Percentiles rank a stretch among this genome's conserved stretches.
phyloP scores from a whole-genome alignment of 2,797 vertebrate species.

The Pampus argenteus region DNA sequence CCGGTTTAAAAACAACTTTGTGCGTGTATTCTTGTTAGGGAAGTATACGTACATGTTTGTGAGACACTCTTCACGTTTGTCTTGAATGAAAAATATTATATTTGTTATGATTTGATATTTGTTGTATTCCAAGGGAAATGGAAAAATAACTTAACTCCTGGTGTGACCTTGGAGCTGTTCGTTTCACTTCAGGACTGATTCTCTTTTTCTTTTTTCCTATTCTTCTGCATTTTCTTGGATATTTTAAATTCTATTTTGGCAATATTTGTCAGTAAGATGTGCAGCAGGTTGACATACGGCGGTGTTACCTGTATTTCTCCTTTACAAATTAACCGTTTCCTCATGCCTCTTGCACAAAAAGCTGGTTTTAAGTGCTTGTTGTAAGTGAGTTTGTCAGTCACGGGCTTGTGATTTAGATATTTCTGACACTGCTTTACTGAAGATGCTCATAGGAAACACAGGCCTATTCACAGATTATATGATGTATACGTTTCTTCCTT shows the following conservation, averaged over 20 bases:
- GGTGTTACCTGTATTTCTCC: background rate
- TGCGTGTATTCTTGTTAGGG: conserved; percentile 55
- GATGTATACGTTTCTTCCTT: background rate
- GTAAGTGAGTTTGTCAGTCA: background rate
- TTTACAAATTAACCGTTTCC: conserved; percentile 17
- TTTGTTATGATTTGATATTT: too few species aligned
- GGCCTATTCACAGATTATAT: background rate
- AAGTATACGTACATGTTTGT: conserved; percentile 48
- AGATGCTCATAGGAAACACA: conserved; percentile 10
- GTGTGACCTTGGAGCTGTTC: conserved; percentile 20
- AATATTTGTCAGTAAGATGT: conserved; percentile 19
- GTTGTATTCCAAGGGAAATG: conserved; percentile 18
- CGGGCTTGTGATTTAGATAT: background rate
- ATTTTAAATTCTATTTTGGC: conserved; percentile 16
- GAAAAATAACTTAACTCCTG: conserved; percentile 6
- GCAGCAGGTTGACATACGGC: background rate
- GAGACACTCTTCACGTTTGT: conserved; percentile 49
- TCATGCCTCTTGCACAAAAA: conserved; percentile 6
- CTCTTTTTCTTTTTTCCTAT: conserved; percentile 20
- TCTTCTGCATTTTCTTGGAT: conserved; percentile 4
- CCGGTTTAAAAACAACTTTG: conserved; percentile 45
- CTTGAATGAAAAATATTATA: conserved; percentile 38
- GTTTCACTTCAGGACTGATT: conserved; percentile 12
- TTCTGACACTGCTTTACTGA: conserved; percentile 8
- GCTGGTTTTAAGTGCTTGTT: background rate